Percentiles rank a stretch among this genome's conserved stretches.
Evolutionary conservation across 2,797 vertebrate genomes (phyloP).

Genomic region (Brachyrhaphis roseni): DNA sequence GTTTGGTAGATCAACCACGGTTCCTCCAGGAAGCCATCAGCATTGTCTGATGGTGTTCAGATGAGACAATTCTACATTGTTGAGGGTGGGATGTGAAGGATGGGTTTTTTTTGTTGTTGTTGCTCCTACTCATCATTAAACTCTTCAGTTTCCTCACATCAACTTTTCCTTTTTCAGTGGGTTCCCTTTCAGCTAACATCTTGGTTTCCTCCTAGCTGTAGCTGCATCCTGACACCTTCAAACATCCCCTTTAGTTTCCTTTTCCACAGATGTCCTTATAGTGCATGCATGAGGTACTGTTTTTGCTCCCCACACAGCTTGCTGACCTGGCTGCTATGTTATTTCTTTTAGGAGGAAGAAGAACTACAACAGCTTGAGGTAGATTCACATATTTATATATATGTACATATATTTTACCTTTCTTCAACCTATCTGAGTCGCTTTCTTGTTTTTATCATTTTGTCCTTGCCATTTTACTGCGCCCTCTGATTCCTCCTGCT

Average conservation of each 20-base stretch:
- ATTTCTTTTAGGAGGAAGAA: conserved; percentile 83
- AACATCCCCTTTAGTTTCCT: conserved; percentile 37
- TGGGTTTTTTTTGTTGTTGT: conserved; percentile 19
- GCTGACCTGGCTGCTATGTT: conserved; percentile 66
- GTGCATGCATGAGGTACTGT: conserved; percentile 61
- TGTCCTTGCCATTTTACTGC: conserved; percentile 14
- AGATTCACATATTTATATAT: conserved; percentile 58
- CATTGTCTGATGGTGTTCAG: conserved; percentile 57
- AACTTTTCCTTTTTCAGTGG: conserved; percentile 11
- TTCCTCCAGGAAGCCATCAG: conserved; percentile 43
- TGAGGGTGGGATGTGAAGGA: conserved; percentile 14
- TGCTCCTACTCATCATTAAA: conserved; percentile 27
- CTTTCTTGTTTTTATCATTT: conserved; percentile 12
- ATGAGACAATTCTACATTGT: conserved; percentile 32
- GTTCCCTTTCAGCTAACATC: conserved; percentile 49
- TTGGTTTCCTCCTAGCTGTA: conserved; percentile 69
- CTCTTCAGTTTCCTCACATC: conserved; percentile 20
- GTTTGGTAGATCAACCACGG: conserved; percentile 9
- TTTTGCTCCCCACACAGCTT: conserved; percentile 53
- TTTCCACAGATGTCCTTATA: conserved; percentile 31
- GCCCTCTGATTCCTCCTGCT: conserved; percentile 3
- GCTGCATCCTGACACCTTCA: conserved; percentile 68
- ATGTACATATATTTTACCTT: conserved; percentile 25
- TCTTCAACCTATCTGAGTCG: conserved; percentile 16
- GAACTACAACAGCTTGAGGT: conserved; percentile 85